Evolutionary conservation across 92 coral and sea anemone genomes (phyloP), one percentile per base, ranked within the genome.

Genomic region (Zoanthus sociatus): DNA sequence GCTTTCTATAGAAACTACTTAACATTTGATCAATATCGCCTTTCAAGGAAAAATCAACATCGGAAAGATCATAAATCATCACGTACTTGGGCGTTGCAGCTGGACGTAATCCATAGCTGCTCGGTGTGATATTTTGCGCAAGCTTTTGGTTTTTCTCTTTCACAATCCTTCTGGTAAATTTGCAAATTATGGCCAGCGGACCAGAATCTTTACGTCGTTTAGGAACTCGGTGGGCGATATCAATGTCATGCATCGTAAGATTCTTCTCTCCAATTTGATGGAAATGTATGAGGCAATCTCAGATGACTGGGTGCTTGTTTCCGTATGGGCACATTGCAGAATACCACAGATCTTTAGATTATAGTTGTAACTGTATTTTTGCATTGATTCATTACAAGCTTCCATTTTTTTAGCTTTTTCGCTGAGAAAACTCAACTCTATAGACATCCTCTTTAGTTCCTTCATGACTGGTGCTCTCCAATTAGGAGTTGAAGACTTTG

Each of bases 31-130:
- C 26, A 26, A 26, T 26, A 26, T 26, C 26, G 26, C 26, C 26
- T 0, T 26, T 26, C 26, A 26, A 67, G 6, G 72, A 15, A 10
- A 67, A 67, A 67, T 67, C 72, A 11, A 67, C 31, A 67, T 67
- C 31, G 31, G 72, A 67, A 67, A 67, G 72, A 15, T 67, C 76
- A 71, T 71, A 71, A 71, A 71, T 33, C 48, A 71, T 71, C 76
- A 37, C 53, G 33, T 37, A 11, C 53, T 71, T 71, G 76, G 53
- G 33, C 74, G 74, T 71, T 71, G 76, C 53, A 21, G 32, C 47
- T 26, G 74, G 74, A 46, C 74, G 30, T 70, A 70, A 70, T 70
- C 74, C 74, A 70, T 3, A 46, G 74, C 21, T 26, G 74, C 74
- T 70, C 47, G 74, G 74, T 46, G 74, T 70, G 74, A 61, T 61